These are phyloP conservation scores for Apolygus lucorum DNA, from an alignment of 1,140 invertebrate genomes.

Conservation along the genomic window DNA sequence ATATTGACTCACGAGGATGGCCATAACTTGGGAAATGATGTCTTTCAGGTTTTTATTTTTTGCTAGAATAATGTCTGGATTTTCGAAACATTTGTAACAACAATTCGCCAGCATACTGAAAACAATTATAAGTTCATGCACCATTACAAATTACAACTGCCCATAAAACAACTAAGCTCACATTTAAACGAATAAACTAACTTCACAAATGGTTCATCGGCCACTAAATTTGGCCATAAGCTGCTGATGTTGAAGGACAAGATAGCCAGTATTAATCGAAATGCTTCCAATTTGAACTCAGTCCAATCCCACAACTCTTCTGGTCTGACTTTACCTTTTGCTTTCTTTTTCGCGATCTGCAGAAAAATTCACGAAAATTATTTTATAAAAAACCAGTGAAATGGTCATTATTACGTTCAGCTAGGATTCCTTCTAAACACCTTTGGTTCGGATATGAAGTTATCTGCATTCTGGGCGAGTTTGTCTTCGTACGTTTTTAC, in stretches of 20 bases:
- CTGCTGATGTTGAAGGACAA: slow-evolving; percentile 59
- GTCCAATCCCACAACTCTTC: slow-evolving; percentile 49
- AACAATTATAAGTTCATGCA: slow-evolving; percentile 50
- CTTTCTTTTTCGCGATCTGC: slow-evolving; percentile 30
- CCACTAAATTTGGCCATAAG: slow-evolving; percentile 71
- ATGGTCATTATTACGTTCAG: no score
- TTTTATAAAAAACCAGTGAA: no score
- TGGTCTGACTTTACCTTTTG: slow-evolving; percentile 36
- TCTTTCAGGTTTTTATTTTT: slow-evolving; percentile 57
- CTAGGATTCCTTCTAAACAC: no score
- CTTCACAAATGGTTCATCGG: slow-evolving; percentile 77
- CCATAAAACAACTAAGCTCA: slow-evolving; percentile 34
- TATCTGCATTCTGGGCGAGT: slow-evolving; percentile 18
- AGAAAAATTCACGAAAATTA: no score
- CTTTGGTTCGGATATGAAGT: slow-evolving; percentile 23
- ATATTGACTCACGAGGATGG: slow-evolving; percentile 69
- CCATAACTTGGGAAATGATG: slow-evolving; percentile 66
- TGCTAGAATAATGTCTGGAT: slow-evolving; percentile 30
- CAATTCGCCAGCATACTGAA: slow-evolving; percentile 74
- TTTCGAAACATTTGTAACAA: slow-evolving; percentile 34
- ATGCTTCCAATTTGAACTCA: slow-evolving; percentile 45
- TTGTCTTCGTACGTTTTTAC: slow-evolving; percentile 27
- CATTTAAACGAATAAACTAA: slow-evolving; percentile 45
- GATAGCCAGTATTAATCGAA: slow-evolving; percentile 53
- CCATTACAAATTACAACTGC: slow-evolving; percentile 3